Percentiles rank a stretch among this genome's conserved stretches.
Conservation (phyloP, 1,140 invertebrate genomes). For the Melitaea cinxia region DNA sequence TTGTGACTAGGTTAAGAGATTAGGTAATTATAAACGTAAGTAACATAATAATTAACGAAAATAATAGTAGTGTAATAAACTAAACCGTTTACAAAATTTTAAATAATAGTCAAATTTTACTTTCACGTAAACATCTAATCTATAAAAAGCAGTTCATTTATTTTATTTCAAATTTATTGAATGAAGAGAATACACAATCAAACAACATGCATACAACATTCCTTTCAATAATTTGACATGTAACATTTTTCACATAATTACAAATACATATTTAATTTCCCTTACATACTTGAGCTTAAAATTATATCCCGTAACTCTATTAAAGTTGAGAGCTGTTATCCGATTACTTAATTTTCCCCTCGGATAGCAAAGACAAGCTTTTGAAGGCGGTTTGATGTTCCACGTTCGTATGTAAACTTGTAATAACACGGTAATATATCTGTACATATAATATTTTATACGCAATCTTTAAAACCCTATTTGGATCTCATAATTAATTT, state of each 20-base stretch:
- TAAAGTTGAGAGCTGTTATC: constrained; percentile 33
- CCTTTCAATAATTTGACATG: neutral
- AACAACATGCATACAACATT: neutral
- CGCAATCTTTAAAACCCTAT: no score
- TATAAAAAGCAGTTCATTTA: no score
- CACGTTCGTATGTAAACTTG: neutral
- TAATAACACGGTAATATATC: neutral
- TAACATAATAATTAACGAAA: no score
- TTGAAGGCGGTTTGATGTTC: constrained; percentile 33
- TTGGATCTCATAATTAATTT: no score
- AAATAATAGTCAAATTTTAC: no score
- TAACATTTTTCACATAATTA: neutral
- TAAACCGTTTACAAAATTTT: no score
- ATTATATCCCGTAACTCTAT: constrained; percentile 33
- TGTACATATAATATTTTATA: neutral
- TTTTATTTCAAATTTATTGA: no score
- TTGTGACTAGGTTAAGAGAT: no score
- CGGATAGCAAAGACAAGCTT: constrained; percentile 33
- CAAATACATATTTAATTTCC: constrained; percentile 9
- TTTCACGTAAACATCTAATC: no score
- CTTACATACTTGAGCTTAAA: constrained; percentile 26
- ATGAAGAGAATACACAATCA: neutral
- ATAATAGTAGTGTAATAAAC: no score
- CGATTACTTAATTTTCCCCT: constrained; percentile 37
- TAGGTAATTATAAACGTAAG: no score